Percentiles rank a stretch among this genome's conserved stretches.
Evolutionary conservation across 2,797 vertebrate species (phyloP).

Genomic region (Austrolebias charrua): DNA sequence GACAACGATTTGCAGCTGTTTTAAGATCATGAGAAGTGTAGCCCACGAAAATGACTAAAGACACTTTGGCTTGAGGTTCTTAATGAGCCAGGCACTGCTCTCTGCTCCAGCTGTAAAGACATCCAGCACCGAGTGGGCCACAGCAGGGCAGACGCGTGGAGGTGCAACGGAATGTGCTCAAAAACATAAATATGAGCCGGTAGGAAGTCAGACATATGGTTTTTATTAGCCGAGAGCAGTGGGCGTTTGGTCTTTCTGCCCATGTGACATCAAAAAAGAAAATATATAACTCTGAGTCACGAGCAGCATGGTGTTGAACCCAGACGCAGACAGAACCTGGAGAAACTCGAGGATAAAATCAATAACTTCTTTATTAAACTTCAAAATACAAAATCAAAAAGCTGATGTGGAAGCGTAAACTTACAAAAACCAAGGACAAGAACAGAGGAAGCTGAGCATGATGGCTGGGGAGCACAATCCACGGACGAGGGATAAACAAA

Average conservation of each 20-base stretch:
- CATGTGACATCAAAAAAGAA: slow-evolving; percentile 12
- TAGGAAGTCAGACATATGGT: slow-evolving; percentile 72
- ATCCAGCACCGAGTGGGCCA: slow-evolving; percentile 35
- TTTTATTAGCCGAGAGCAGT: slow-evolving; percentile 49
- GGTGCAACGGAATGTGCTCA: slow-evolving; percentile 69
- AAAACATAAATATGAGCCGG: slow-evolving; percentile 67
- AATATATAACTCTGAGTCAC: neutral
- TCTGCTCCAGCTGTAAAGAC: slow-evolving; percentile 61
- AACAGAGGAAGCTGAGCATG: too few relatives aligned
- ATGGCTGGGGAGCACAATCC: too few relatives aligned
- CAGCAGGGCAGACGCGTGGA: slow-evolving; percentile 68
- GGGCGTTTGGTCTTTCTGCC: slow-evolving; percentile 28
- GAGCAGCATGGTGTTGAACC: too few relatives aligned
- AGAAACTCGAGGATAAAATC: too few relatives aligned
- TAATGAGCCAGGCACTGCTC: slow-evolving; percentile 6
- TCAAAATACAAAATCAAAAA: too few relatives aligned
- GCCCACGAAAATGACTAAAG: slow-evolving; percentile 45
- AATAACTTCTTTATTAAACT: too few relatives aligned
- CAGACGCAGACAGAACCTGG: too few relatives aligned
- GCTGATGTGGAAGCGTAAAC: too few relatives aligned
- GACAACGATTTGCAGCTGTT: slow-evolving; percentile 59
- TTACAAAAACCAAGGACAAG: too few relatives aligned
- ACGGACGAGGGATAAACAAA: too few relatives aligned
- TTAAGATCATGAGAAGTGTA: slow-evolving; percentile 23
- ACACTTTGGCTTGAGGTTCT: slow-evolving; percentile 20